Evolutionary conservation across 2,888 invertebrate species (phyloP), one percentile per base, ranked within the genome.

Genomic region (Nomada hirtipes): DNA sequence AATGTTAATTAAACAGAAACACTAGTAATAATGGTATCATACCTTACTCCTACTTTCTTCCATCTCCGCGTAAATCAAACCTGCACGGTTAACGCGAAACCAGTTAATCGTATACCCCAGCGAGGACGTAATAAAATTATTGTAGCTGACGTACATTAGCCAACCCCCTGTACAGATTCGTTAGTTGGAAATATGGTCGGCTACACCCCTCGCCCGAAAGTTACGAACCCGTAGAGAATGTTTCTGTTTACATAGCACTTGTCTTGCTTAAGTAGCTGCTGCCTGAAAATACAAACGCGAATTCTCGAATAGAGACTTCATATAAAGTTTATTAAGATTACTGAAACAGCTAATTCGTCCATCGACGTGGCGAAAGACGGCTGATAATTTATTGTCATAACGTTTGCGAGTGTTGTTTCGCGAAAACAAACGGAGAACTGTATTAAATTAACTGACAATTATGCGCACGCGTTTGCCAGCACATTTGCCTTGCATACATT

Each of bases 201-300:
- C 26, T 65, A 65, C 59, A 23, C 36, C 55, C 52, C 55, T 29
- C 59, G 2, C 61, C 57, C 57, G n/a, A 68, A 57, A 76, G 55
- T 73, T 76, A 11, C 70, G 18, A 65, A 57, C 63, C 60, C 61
- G 52, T 67, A 42, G 65, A 50, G 72, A 70, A 71, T 70, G 70
- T 76, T 79, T 74, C 76, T 74, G 76, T 83, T 84, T 84, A 71
- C 79, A 69, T 67, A 67, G 74, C 71, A 68, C 67, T 83, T 76
- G 79, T 82, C 74, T 72, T 44, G 76, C 67, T 63, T 76, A 82
- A 83, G 73, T 79, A 82, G 73, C 65, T 82, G 50, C 63, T 26
- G 63, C 18, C 64, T 77, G 64, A 7, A 71, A 82, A 50, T 42
- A 44, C 52, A 63, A 52, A 70, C 70, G 36, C 26, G 26, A 69